A percentile compares a stretch with the other conserved stretches of the same genome.
Conservation (phyloP, 2,113 vertebrate genomes). For the Eulemur rufifrons region DNA sequence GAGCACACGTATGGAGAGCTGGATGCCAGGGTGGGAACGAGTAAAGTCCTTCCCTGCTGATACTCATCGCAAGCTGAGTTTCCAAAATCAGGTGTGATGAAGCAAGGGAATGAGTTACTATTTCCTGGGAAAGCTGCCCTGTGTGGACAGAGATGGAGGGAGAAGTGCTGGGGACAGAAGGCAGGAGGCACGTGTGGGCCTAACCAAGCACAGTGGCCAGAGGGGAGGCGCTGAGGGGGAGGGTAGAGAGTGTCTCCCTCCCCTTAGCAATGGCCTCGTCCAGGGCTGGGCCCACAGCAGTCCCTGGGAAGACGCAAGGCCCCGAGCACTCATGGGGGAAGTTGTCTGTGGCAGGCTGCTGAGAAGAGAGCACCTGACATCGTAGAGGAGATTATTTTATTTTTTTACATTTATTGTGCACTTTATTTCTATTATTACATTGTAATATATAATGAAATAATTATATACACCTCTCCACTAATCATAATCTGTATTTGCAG, state of each 20-base stretch:
- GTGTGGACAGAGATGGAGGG: neutral
- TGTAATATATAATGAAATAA: no score
- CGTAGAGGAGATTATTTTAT: no score
- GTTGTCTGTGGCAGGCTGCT: neutral
- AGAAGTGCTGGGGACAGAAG: neutral
- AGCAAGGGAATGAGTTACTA: neutral
- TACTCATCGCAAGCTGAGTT: neutral
- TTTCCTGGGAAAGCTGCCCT: neutral
- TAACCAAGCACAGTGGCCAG: no score
- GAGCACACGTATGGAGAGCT: neutral
- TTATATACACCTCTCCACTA: no score
- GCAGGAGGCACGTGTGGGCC: neutral
- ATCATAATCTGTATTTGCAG: no score
- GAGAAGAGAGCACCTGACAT: no score
- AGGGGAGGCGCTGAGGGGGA: neutral
- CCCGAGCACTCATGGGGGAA: fast-evolving
- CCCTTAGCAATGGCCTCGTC: no score
- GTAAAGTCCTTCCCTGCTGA: neutral
- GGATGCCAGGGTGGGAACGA: neutral
- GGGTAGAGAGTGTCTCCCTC: neutral
- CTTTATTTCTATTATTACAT: no score
- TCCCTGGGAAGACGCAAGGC: neutral
- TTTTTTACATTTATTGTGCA: no score
- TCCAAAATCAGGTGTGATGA: neutral
- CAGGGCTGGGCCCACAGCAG: no score